phyloP scores from a whole-genome alignment of 2,888 invertebrate species.

The Anaspis maculata region DNA sequence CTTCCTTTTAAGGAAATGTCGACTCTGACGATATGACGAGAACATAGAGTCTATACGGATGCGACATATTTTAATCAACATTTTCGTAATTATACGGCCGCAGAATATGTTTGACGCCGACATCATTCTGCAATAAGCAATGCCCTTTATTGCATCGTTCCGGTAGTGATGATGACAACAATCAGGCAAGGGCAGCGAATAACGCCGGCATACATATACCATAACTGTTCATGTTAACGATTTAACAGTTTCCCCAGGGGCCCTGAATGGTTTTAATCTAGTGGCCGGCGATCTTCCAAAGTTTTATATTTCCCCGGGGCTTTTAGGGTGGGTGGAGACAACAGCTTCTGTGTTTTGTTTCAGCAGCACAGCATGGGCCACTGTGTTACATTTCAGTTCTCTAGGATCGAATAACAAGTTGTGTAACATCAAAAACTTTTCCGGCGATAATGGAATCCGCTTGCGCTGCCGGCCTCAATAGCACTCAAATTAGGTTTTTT shows the following conservation, averaged over 20 bases:
- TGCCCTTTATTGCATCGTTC: slow-evolving; percentile 4
- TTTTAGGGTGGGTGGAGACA: slow-evolving; percentile 17
- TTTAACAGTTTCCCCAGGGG: slow-evolving; percentile 28
- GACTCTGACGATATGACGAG: too few relatives aligned
- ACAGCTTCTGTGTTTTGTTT: slow-evolving; percentile 18
- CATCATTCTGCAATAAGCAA: slow-evolving; percentile 4
- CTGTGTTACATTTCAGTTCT: slow-evolving; percentile 13
- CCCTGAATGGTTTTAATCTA: slow-evolving; percentile 31
- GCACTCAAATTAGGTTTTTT: too few relatives aligned
- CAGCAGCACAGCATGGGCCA: slow-evolving; percentile 2
- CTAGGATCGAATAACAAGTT: slow-evolving; percentile 17
- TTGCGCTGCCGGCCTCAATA: too few relatives aligned
- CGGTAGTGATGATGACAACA: slow-evolving; percentile 2
- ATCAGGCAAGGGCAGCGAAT: slow-evolving; percentile 1
- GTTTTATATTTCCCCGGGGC: slow-evolving; percentile 35
- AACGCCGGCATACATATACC: slow-evolving; percentile 13
- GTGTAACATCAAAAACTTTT: slow-evolving; percentile 15
- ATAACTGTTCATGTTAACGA: slow-evolving; percentile 30
- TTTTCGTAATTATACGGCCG: too few relatives aligned
- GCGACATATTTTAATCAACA: too few relatives aligned
- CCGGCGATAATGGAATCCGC: slow-evolving; percentile 13
- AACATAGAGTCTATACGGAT: too few relatives aligned
- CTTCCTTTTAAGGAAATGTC: too few relatives aligned
- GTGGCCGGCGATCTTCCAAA: slow-evolving; percentile 33
- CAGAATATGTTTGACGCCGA: too few relatives aligned